Evolutionary conservation across 2,888 invertebrate genomes (phyloP), one percentile per base, ranked within the genome.

Genomic region (Sinhomidia bicolor): DNA sequence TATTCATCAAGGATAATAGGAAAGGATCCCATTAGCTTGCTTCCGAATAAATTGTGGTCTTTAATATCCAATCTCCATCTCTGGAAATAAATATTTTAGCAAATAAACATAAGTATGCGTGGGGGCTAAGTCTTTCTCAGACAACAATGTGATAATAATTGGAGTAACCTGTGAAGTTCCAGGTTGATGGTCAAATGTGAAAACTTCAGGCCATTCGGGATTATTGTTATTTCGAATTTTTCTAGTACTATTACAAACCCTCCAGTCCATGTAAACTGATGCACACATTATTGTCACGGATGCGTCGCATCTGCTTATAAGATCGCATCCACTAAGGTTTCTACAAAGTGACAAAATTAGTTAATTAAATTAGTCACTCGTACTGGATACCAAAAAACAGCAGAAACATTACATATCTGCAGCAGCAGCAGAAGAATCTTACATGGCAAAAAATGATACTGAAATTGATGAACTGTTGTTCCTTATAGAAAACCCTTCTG

Each of bases 11-110:
- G 51, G 7, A 47, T 32, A 29, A 51, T 47, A 9, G 5, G 20
- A 29, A 65, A 82, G 4, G 51, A 51, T 5, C 17, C 65, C 6
- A 68, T 68, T 0, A 51, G 68, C 23, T 47, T 65, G 36, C 26
- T 65, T 68, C 82, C 82, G 10, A 47, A 9, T 17, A 83, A 71
- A 10, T 83, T 23, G 17, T 54, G 54, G 36, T 71, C 83, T 32
- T 71, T 74, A n/a, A 82, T n/a, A 71, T 83, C 83, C 23, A 80
- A 60, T 36, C 79, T 29, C 79, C 57, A 60, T 17, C 79, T 32
- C 79, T 79, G 23, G 3, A 79, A 47, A 41, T n/a, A n/a, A n/a
- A n/a, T n/a, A n/a, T n/a, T n/a, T n/a, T n/a, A n/a, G n/a, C 4
- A 20, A 65, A 65, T 29, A 9, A 2, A 65, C 1, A 29, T 26